These are phyloP conservation scores for Nowickia ferox DNA, from an alignment of 2,888 invertebrate genomes.

Conservation along the genomic window DNA sequence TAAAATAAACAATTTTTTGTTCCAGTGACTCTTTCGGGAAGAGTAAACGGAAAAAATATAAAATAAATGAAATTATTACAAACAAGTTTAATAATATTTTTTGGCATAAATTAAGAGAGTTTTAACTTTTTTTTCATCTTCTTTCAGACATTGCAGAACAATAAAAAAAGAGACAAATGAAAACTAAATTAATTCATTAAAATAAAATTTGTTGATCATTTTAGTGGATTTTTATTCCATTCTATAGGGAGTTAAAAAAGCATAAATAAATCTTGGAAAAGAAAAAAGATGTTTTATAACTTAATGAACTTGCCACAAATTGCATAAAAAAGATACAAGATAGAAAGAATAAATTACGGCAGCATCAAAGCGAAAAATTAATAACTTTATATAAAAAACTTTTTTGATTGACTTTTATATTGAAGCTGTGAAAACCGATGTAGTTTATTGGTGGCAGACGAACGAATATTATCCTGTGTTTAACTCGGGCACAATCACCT, in stretches of 20 bases:
- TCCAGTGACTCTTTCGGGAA: conserved; percentile 12
- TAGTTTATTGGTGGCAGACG: too few relatives aligned
- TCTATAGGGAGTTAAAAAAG: conserved; percentile 66
- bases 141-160: background rate
- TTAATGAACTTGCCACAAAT: conserved; percentile 81
- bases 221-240: conserved; percentile 29
- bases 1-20: conserved; percentile 46
- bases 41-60: conserved; percentile 4
- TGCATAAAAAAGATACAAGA: conserved; percentile 73
- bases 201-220: conserved; percentile 80
- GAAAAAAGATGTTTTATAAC: conserved; percentile 79
- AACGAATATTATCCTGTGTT: too few relatives aligned
- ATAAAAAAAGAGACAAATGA: conserved; percentile 29
- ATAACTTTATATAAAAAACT: background rate
- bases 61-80: conserved; percentile 62
- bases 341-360: background rate
- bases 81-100: conserved; percentile 67
- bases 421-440: too few relatives aligned
- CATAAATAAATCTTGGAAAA: conserved; percentile 47
- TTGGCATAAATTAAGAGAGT: conserved; percentile 62
- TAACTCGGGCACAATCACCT: too few relatives aligned
- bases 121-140: background rate
- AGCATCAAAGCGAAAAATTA: background rate
- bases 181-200: conserved; percentile 82
- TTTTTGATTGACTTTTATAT: background rate